A percentile compares a stretch with the other conserved stretches of the same genome.
Conservation (phyloP, 2,888 invertebrate species). For the Dryococelus australis region DNA sequence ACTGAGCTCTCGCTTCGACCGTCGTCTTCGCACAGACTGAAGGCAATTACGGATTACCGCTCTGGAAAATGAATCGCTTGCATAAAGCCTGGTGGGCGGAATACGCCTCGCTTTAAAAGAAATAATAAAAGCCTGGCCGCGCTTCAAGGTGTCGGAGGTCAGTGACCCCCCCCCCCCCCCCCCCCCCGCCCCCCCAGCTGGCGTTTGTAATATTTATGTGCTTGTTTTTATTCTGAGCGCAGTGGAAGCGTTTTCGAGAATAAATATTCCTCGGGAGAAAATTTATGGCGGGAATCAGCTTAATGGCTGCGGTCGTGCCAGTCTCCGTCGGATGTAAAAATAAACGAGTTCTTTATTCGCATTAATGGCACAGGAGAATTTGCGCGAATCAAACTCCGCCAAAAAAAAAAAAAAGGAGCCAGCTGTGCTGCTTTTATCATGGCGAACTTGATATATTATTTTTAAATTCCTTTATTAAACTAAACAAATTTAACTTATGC, state of each 20-base stretch:
- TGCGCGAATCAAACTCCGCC: not conserved
- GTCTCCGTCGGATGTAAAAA: not conserved
- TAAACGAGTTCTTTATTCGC: slow-evolving; percentile 2
- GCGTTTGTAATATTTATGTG: slow-evolving; percentile 7
- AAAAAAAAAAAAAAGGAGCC: not conserved
- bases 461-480: too few species aligned
- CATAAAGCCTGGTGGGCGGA: too few species aligned
- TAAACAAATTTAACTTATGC: too few species aligned
- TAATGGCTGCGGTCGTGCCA: not conserved
- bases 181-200: too few species aligned
- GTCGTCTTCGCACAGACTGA: too few species aligned
- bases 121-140: not conserved
- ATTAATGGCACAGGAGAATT: not conserved
- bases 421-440: not conserved
- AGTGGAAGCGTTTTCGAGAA: not conserved
- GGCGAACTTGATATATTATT: too few species aligned
- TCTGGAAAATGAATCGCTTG: too few species aligned
- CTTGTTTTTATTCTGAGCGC: not conserved
- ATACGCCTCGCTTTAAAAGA: too few species aligned
- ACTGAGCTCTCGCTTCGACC: too few species aligned
- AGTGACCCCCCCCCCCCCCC: too few species aligned
- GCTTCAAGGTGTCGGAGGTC: not conserved
- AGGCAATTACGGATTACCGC: too few species aligned
- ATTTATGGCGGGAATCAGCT: slow-evolving; percentile 3
- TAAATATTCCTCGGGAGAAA: not conserved